Base-by-base conservation (phyloP, 2,888 invertebrate species). In the Heliconius erato region DNA sequence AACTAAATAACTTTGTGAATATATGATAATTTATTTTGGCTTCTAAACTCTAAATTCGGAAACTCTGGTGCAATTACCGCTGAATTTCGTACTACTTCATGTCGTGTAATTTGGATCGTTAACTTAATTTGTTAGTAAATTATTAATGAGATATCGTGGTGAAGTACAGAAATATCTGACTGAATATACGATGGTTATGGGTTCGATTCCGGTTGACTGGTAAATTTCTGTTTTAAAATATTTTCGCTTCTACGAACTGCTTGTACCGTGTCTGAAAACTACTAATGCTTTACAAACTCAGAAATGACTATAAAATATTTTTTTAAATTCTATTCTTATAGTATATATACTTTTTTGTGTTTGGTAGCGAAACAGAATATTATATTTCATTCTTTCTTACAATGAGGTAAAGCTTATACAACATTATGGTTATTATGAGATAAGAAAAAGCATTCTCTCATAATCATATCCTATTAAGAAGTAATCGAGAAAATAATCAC, bases 111-210 rank as follows among this genome's bases (percentile, higher is more conserved):
- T 72, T 72, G n/a, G 16, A 72, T 49, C 72, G 72, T 72, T 72
- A 72, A 26, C 72, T 26, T 49, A 72, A 72, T 44, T 49, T 49
- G 72, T 72, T 26, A 49, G 72, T 72, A 16, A 72, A 72, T 72
- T 19, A 49, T 72, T 72, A 72, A 72, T 72, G 26, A 12, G 44
- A 0, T 7, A 26, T 16, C 40, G 1, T 71, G 5, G n/a, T n/a
- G 69, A 16, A n/a, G 71, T 40, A 19, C 19, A 4, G 1, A 40
- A 65, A 26, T 26, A 14, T 14, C 4, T 65, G 3, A 65, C 14
- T 65, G 1, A 1, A 26, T 65, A 4, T 35, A 4, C 40, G n/a
- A 14, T 26, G 40, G 7, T 74, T 23, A 23, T 19, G 23, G 4
- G 23, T 74, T 74, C 49, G 4, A 74, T 23, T 74, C 16, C 28